Evolutionary conservation across 2,113 vertebrate species (phyloP), one percentile per base, ranked within the genome.

Genomic region (Oreochromis niloticus): DNA sequence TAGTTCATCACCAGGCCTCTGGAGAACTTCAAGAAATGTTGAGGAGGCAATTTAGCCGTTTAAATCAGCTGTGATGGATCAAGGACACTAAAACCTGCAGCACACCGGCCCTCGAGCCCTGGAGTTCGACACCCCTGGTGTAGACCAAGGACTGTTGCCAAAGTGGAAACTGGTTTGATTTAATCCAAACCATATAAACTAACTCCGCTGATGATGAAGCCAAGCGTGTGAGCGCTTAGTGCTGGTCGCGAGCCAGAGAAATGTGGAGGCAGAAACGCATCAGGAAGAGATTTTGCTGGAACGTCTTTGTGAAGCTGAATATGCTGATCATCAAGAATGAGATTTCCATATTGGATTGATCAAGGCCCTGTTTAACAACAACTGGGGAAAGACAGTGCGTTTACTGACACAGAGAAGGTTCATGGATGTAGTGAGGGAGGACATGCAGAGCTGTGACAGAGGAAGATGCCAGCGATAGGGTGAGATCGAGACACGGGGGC

Each of bases 161-260:
- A 46, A 63, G 30, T 63, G 9, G 16, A 1, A 19, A n/a, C 17
- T 36, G 32, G 32, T 66, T 66, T 66, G 17, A 36, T 66, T 66
- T 4, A 66, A 36, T 36, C 6, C 61, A 66, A 36, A 36, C 57
- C 57, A 61, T 32, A 32, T 61, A 61, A 61, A 61, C 2, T 32
- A 61, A 61, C 30, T 17, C 7, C 0, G 4, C 17, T 61, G 3
- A 61, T 19, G 16, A 61, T 34, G 57, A 61, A 2, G 57, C 57
- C 27, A 32, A 17, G 1, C 30, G 2, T 0, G 30, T 34, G 30
- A 34, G 30, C 30, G 5, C 41, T 32, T 0, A 59, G 27, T 17
- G 27, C 27, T 61, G 30, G 57, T 61, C 1, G 3, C 3, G 27
- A 32, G 14, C 8, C 16, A 32, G 56, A 59, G 17, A 34, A 61